Evolutionary conservation across 2,113 vertebrate genomes (phyloP), one percentile per base, ranked within the genome.

Genomic region (Formicarius rufipectus): DNA sequence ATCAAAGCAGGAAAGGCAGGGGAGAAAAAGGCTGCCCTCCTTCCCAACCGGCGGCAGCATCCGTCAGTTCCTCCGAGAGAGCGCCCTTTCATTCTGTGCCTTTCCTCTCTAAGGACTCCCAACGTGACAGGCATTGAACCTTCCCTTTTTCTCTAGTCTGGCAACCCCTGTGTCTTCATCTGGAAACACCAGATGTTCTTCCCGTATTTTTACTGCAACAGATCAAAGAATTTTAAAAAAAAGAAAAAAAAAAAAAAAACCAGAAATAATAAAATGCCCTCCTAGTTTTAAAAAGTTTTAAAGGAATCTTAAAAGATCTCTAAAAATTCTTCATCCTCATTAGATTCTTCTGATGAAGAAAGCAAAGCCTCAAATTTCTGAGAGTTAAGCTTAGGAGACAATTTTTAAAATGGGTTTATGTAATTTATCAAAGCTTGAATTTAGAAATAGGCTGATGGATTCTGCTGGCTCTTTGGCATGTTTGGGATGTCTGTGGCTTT

Each of bases 111-210:
- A 7, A 92, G 79, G 79, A 58, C 72, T 92, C 82, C 42, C 35
- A 52, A 0, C 18, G 40, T 25, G 81, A 68, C 66, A 64, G 35
- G 19, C 74, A n/a, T 28, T 78, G 74, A 87, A 78, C 58, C 62
- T 63, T 82, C 37, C 64, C 23, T 71, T 77, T 37, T 76, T 42
- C 53, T 6, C 39, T 31, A 89, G 60, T 47, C n/a, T 93, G 77
- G 84, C 68, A 94, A 31, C 24, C 58, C 64, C 56, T 47, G 40
- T 82, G 60, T 87, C 85, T 93, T 95, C 82, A 64, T 79, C 90
- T 89, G 82, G 81, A 87, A 94, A 60, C 58, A 64, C 66, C 78
- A 95, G 78, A 60, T 93, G 71, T 90, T 91, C n/a, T 78, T 87
- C 60, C 40, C 7, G 1, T 75, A 33, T 84, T 91, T 87, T 72